These are phyloP conservation scores for Catagonus wagneri DNA, from an alignment of 2,113 vertebrate genomes.

Conservation along the genomic window DNA sequence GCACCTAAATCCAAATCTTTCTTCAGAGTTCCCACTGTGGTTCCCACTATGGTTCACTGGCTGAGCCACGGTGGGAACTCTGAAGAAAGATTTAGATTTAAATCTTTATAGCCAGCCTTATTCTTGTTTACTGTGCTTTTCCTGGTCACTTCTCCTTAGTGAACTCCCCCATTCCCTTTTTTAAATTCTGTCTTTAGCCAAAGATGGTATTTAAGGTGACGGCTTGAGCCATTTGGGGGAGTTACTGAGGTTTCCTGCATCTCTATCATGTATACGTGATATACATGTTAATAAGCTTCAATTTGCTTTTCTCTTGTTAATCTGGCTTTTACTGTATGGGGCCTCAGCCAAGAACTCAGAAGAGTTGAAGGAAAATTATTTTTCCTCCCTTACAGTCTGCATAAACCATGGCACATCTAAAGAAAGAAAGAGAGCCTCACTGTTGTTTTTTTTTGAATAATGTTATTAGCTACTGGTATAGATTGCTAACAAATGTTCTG, in stretches of 20 bases:
- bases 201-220: background rate
- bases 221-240: background rate
- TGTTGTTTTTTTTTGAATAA: background rate
- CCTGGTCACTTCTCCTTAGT: background rate
- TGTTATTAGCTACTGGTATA: background rate
- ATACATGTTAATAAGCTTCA: background rate
- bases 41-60: too few relatives aligned
- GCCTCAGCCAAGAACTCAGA: background rate
- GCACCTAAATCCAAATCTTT: too few relatives aligned
- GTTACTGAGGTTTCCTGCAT: background rate
- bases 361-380: background rate
- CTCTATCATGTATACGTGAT: background rate
- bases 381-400: background rate
- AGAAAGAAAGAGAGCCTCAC: background rate
- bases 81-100: background rate
- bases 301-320: background rate
- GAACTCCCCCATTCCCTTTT: background rate
- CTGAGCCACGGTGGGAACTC: too few relatives aligned
- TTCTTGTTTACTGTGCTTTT: background rate
- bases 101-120: background rate
- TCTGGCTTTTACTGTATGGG: background rate
- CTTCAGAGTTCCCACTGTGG: too few relatives aligned
- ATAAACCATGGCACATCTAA: background rate
- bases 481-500: background rate
- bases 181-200: constrained; percentile 21